Percentiles rank a stretch among this genome's conserved stretches.
These are phyloP conservation scores for Chauna torquata DNA, from an alignment of 2,113 vertebrate species.

Conservation along the genomic window DNA sequence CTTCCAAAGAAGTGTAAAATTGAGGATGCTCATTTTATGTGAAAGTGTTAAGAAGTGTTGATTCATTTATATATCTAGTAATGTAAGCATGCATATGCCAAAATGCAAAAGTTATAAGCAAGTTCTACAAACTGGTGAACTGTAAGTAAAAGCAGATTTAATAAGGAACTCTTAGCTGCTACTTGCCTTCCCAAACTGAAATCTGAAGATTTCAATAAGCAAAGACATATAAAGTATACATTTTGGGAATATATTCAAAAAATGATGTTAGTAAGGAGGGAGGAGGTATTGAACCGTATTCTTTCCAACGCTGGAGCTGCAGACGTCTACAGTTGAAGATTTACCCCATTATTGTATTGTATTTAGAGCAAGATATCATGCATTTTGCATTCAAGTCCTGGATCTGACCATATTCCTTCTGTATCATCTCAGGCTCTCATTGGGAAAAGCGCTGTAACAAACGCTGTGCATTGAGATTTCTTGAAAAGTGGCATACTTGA, in stretches of 20 bases:
- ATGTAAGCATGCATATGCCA: background rate
- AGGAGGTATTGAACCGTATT: background rate
- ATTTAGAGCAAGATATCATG: accelerated
- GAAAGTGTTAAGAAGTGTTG: background rate
- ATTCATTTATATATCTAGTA: background rate
- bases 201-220: background rate
- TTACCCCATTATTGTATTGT: background rate
- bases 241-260: background rate
- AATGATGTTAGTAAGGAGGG: background rate
- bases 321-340: background rate
- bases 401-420: background rate
- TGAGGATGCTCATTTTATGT: background rate
- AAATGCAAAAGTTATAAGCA: background rate
- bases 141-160: background rate
- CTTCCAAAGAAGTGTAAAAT: background rate
- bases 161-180: background rate
- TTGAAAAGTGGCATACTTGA: background rate
- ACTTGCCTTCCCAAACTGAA: background rate
- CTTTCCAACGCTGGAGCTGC: background rate
- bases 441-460: background rate
- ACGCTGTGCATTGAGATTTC: background rate
- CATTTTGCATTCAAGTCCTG: background rate
- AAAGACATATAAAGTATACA: background rate
- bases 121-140: background rate
- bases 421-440: background rate